Evolutionary conservation across 2,888 invertebrate genomes (phyloP).

Genomic region (Acronicta aceris): DNA sequence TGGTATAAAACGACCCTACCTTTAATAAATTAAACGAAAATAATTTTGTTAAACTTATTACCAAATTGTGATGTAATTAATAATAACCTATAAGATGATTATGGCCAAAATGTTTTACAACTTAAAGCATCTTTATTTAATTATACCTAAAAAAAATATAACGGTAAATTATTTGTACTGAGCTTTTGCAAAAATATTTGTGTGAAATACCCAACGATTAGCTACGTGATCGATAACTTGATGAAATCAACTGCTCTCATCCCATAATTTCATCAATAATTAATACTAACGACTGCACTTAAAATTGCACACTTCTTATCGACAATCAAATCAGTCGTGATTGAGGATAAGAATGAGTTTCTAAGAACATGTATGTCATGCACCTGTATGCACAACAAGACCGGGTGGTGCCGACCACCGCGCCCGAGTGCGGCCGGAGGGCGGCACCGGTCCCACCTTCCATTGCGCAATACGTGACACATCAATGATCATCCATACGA

Average conservation of each 20-base stretch:
- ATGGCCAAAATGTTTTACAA: conserved; percentile 47
- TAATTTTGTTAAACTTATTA: conserved; percentile 32
- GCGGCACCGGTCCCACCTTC: background rate
- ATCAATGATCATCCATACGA: background rate
- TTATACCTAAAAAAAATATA: conserved; percentile 12
- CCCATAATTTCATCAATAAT: background rate
- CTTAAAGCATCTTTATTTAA: conserved; percentile 18
- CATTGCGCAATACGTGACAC: background rate
- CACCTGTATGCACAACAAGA: too few species aligned
- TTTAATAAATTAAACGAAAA: conserved; percentile 40
- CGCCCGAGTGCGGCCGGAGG: too few species aligned
- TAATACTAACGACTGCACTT: background rate
- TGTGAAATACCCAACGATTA: background rate
- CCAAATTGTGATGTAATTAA: conserved; percentile 19
- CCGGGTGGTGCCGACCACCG: too few species aligned
- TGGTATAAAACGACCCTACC: conserved; percentile 43
- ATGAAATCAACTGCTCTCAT: background rate
- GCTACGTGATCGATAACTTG: background rate
- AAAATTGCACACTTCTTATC: background rate
- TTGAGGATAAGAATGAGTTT: background rate
- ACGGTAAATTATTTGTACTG: conserved; percentile 71
- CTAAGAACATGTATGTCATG: too few species aligned
- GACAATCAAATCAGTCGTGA: background rate
- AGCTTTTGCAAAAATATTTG: conserved; percentile 42
- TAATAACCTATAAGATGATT: conserved; percentile 50